Percentiles rank a stretch among this genome's conserved stretches.
Evolutionary conservation across 2,113 vertebrate species (phyloP).

Genomic region (Carassius gibelio): DNA sequence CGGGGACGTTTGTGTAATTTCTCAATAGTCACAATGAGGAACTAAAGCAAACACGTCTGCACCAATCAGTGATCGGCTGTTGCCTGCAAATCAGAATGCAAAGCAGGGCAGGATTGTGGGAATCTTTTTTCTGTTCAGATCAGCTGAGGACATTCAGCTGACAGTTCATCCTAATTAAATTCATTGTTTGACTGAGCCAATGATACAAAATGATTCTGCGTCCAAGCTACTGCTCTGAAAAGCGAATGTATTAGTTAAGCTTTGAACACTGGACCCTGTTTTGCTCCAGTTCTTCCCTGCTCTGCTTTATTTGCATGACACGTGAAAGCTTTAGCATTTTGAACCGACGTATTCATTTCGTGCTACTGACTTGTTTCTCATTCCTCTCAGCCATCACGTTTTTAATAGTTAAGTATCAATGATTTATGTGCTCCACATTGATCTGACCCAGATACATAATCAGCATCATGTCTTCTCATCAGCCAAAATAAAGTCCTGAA

Average conservation of each 20-base stretch:
- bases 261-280: neutral
- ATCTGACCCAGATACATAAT: slow-evolving; percentile 45
- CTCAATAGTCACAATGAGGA: neutral
- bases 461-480: slow-evolving; percentile 23
- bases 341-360: slow-evolving; percentile 19
- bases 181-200: neutral
- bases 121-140: neutral
- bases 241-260: neutral
- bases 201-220: neutral
- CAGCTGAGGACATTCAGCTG: neutral
- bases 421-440: slow-evolving; percentile 39
- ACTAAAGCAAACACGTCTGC: neutral
- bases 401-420: slow-evolving; percentile 31
- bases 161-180: slow-evolving; percentile 8
- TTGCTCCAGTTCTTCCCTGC: neutral
- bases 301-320: slow-evolving; percentile 46
- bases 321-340: slow-evolving; percentile 22
- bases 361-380: slow-evolving; percentile 19
- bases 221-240: neutral
- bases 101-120: neutral
- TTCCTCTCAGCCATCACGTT: slow-evolving; percentile 13
- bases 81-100: neutral
- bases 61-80: neutral
- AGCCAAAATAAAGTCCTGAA: slow-evolving; percentile 7
- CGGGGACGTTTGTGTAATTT: neutral